A percentile compares a stretch with the other conserved stretches of the same genome.
These are phyloP conservation scores for Druon quercuslanigerum DNA, from an alignment of 1,140 invertebrate species.

Conservation along the genomic window DNA sequence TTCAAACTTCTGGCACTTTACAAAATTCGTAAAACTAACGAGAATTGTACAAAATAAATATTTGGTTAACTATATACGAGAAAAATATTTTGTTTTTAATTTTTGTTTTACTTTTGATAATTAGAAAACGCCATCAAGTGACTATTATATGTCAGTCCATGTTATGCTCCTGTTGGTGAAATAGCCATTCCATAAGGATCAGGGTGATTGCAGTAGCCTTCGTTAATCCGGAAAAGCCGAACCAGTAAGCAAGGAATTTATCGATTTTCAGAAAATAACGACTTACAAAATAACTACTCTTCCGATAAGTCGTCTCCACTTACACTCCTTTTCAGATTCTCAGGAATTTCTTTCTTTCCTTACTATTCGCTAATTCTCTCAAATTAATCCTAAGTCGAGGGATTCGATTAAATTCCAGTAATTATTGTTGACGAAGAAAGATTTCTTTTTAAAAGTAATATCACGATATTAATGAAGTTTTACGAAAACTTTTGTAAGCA, in stretches of 20 bases:
- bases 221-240: constrained; percentile 12
- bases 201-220: constrained; percentile 16
- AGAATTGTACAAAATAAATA: neutral
- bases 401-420: no score
- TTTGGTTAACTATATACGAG: neutral
- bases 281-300: neutral
- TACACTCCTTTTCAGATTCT: no score
- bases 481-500: no score
- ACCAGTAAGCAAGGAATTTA: neutral
- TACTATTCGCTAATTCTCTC: no score
- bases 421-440: no score
- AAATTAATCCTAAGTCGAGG: no score
- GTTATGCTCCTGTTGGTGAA: constrained; percentile 14
- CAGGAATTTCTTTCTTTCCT: no score
- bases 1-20: no score
- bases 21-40: no score
- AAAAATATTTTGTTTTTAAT: neutral
- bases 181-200: constrained; percentile 6
- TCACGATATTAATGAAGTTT: no score
- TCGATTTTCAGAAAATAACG: constrained; percentile 17
- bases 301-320: no score
- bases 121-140: neutral
- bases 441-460: no score
- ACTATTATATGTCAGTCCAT: neutral
- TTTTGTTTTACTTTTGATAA: neutral